Evolutionary conservation across 2,888 invertebrate genomes (phyloP), one percentile per base, ranked within the genome.

Genomic region (Chloroclystis v-ata): DNA sequence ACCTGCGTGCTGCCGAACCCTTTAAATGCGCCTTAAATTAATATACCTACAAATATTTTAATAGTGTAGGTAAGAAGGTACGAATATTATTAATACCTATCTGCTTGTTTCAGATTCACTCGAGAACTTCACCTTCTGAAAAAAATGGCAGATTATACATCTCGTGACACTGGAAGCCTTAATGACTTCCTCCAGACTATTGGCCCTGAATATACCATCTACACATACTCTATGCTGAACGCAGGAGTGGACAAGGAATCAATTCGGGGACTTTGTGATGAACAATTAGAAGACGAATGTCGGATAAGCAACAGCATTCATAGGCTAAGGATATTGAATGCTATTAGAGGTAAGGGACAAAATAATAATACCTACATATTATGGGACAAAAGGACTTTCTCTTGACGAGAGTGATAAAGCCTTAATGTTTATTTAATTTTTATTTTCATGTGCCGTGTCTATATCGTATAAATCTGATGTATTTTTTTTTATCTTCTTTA

Each of bases 71-170:
- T n/a, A n/a, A n/a, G n/a, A n/a, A n/a, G n/a, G n/a, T n/a, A n/a
- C n/a, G 16, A 33, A 16, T 6, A 12, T 6, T 7, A n/a, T n/a
- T 14, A 33, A 5, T 4, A 33, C 9, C 8, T 28, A 20, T 4
- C 2, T 20, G 5, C 5, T 12, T 32, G 13, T 80, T 82, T 20
- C 69, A 92, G 96, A 77, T 98, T 99, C 86, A 94, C 96, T 43
- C 89, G 98, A 65, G 98, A 98, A 83, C 89, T 99, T 56, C 94
- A 95, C 72, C 95, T 94, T 75, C 87, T 99, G 56, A 98, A 98
- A 80, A 95, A 95, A 76, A 96, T 97, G 93, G 96, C 98, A 9
- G 98, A 98, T 76, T 99, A 98, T 78, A 96, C 96, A 55, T 97
- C 97, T 42, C 92, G 95, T 67, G 98, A 99, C 76, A 92, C 94